Conservation (phyloP, 2,113 vertebrate species). For the Jacana jacana region DNA sequence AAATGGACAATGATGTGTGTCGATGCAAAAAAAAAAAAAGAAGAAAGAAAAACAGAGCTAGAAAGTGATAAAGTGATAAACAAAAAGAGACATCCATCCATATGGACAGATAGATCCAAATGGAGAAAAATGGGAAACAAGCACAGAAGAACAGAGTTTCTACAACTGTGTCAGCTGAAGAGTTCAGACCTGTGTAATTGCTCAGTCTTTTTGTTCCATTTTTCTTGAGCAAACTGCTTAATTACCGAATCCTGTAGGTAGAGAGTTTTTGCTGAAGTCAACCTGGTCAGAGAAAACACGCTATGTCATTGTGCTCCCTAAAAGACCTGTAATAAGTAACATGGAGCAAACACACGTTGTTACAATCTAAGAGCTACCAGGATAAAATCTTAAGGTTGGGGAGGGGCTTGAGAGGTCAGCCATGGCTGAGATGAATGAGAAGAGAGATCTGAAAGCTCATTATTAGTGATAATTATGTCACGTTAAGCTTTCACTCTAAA, state of each 20-base stretch:
- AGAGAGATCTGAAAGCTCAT: not conserved
- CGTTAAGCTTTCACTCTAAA: not conserved
- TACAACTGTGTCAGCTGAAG: not conserved
- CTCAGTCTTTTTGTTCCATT: not conserved
- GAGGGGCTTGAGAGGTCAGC: not conserved
- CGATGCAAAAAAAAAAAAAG: not conserved
- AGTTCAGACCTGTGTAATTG: not conserved
- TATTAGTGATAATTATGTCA: not conserved
- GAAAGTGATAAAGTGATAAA: not conserved
- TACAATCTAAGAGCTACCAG: not conserved
- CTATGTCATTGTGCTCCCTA: not conserved
- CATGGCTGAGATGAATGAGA: not conserved
- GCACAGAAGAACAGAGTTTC: not conserved
- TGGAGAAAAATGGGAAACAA: not conserved
- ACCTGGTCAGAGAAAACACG: not conserved
- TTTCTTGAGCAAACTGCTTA: not conserved
- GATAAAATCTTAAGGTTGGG: not conserved
- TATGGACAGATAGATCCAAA: not conserved
- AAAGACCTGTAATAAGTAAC: not conserved
- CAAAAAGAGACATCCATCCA: not conserved
- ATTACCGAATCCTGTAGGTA: not conserved
- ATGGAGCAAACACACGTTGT: not conserved
- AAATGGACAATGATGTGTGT: not conserved
- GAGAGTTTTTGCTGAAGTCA: not conserved
- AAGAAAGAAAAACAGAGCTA: too few species aligned